A percentile compares a stretch with the other conserved stretches of the same genome.
phyloP scores from a whole-genome alignment of 2,113 vertebrate species.

The Circaetus gallicus region DNA sequence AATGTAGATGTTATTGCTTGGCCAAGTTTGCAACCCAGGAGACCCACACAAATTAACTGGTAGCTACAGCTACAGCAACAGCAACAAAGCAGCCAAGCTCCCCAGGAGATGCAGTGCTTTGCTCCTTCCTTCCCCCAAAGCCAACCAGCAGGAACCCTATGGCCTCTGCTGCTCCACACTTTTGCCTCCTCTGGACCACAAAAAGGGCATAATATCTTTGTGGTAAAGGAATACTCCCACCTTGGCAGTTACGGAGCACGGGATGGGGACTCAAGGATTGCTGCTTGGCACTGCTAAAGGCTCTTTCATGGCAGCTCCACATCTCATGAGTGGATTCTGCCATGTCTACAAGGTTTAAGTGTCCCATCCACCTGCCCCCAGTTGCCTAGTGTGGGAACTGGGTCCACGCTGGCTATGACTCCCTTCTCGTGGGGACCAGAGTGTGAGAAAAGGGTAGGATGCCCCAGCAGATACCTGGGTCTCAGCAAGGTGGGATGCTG shows the following conservation, averaged over 20 bases:
- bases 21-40: not conserved
- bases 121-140: not conserved
- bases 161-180: rapidly evolving
- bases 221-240: not conserved
- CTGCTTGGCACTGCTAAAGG: not conserved
- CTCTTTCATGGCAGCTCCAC: not conserved
- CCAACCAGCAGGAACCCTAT: not conserved
- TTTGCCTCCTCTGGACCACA: not conserved
- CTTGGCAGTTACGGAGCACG: not conserved
- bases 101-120: not conserved
- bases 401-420: not conserved
- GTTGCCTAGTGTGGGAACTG: not conserved
- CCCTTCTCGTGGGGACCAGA: not conserved
- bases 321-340: not conserved
- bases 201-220: not conserved
- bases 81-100: not conserved
- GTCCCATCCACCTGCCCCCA: not conserved
- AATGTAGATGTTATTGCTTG: not conserved
- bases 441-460: not conserved
- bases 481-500: not conserved
- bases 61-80: not conserved
- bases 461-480: not conserved
- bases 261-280: not conserved
- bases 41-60: not conserved
- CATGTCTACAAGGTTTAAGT: not conserved